Conservation (phyloP, 2,888 invertebrate genomes). For the Amphipyra tragopoginis region DNA sequence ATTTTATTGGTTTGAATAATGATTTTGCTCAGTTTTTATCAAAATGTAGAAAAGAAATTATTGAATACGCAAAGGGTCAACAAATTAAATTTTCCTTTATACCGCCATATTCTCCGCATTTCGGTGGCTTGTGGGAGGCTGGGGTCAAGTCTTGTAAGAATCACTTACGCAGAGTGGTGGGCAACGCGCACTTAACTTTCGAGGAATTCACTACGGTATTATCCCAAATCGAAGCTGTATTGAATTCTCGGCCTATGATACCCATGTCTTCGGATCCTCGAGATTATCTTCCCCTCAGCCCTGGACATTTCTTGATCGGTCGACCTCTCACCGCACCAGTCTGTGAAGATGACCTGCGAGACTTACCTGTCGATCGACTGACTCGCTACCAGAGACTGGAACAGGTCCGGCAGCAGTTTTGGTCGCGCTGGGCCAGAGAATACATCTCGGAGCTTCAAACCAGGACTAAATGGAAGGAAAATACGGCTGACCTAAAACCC, state of each 20-base stretch:
- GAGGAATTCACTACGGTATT: slow-evolving; percentile 1
- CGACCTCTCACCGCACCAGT: slow-evolving; percentile 8
- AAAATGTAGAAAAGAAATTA: too few species aligned
- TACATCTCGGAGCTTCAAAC: slow-evolving; percentile 1
- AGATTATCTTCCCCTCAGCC: background rate
- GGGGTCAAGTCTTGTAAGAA: background rate
- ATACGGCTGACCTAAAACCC: background rate
- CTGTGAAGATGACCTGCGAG: background rate
- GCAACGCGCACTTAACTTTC: background rate
- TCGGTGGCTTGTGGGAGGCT: background rate
- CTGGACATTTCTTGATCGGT: slow-evolving; percentile 5
- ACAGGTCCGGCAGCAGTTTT: background rate
- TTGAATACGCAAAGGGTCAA: too few species aligned
- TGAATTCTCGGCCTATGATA: background rate
- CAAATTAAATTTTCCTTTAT: too few species aligned
- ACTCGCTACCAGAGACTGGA: background rate
- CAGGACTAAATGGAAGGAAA: background rate
- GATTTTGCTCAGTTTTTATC: too few species aligned
- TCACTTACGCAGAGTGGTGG: background rate
- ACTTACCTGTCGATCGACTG: too few species aligned
- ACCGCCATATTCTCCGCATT: background rate
- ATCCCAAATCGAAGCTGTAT: background rate
- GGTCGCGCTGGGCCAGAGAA: background rate
- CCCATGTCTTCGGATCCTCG: background rate
- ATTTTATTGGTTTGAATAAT: too few species aligned